phyloP scores from a whole-genome alignment of 2,113 vertebrate species.

The Cathartes aura region DNA sequence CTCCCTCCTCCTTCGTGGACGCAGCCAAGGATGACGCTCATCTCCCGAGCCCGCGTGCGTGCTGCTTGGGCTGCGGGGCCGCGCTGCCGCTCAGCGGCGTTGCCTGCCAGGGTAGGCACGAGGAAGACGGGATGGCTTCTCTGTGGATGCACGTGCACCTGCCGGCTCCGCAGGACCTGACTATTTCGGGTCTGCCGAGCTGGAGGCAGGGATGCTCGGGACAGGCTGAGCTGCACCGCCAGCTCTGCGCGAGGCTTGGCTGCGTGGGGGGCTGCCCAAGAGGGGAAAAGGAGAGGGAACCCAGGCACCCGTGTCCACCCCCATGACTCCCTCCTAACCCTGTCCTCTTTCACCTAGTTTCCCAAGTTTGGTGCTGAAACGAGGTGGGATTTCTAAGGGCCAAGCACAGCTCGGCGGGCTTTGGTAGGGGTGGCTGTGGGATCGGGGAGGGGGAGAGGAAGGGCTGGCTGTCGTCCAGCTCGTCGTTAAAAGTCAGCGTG shows the following conservation, averaged over 20 bases:
- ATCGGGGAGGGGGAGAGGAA: not conserved
- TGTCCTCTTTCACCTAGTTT: not conserved
- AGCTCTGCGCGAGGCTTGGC: not conserved
- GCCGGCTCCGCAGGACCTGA: not conserved
- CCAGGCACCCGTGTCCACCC: not conserved
- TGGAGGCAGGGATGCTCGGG: not conserved
- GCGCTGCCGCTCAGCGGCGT: not conserved
- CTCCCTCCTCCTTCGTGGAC: not conserved
- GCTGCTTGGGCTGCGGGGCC: not conserved
- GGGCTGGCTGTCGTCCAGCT: not conserved
- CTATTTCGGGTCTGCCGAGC: rapidly evolving
- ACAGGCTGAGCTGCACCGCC: not conserved
- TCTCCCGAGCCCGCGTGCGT: rapidly evolving
- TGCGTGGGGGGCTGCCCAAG: not conserved
- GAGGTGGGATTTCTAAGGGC: not conserved
- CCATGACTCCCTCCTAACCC: not conserved
- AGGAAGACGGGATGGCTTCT: not conserved
- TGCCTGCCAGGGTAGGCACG: not conserved
- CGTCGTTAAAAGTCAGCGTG: rapidly evolving
- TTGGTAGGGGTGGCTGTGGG: not conserved
- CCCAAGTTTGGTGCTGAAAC: not conserved
- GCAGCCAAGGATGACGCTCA: not conserved
- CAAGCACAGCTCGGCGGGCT: not conserved
- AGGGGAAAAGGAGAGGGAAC: not conserved
- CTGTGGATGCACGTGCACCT: not conserved